Evolutionary conservation across 2,113 vertebrate genomes (phyloP), one percentile per base, ranked within the genome.

Genomic region (Callopanchax toddi): DNA sequence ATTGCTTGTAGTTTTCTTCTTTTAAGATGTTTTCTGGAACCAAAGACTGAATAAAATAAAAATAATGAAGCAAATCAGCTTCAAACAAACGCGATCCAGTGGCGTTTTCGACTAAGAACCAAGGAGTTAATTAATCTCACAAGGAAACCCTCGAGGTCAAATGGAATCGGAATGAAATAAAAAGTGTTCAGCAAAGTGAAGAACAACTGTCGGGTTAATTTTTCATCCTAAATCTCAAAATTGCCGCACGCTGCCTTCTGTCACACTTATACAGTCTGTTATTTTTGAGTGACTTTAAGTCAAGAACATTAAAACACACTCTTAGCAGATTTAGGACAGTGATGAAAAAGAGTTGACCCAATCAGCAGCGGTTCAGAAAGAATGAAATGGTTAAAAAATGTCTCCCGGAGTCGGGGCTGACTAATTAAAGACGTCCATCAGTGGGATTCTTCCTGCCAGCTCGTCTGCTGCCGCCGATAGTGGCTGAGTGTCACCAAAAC

Each of bases 391-490:
- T 20, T n/a, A 13, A 50, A 43, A 76, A 65, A 16, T 26, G n/a
- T 73, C 76, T 74, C 46, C 37, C 15, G 25, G 68, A 66, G 84
- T 82, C 71, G 62, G 65, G 46, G 77, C 37, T 78, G 44, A 67
- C 77, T 91, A 91, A 91, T 91, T 91, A 88, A 89, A 87, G 77
- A 83, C 56, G 86, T 92, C 88, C 82, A 76, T 90, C 87, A 83
- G 74, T 11, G 77, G 40, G 70, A 78, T 51, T 65, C 63, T 58
- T 67, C 61, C 74, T 78, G 53, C 67, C 68, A 68, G 76, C 56
- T 12, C 39, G 70, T 66, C 51, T 11, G 46, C 44, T 12, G 56
- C 43, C n/a, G 21, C 76, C 17, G 48, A 75, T 71, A 66, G 51
- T 9, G 60, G 52, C 78, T 73, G 79, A 77, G 74, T 80, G 70